These are phyloP conservation scores for Pelochelys cantorii DNA, from an alignment of 2,797 vertebrate genomes.

Conservation along the genomic window DNA sequence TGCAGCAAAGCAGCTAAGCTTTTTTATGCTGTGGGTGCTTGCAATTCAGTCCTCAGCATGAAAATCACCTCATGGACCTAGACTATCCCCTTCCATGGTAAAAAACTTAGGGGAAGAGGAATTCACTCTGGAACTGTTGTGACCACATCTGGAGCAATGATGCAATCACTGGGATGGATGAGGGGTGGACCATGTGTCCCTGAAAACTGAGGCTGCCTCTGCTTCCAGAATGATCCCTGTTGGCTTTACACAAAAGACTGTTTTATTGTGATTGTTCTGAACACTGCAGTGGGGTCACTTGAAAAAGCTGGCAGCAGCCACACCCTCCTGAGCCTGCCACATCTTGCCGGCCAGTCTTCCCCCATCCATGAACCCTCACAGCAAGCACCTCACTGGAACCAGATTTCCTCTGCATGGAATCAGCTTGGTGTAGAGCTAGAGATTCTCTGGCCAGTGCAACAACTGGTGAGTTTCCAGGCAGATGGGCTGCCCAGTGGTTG, in stretches of 20 bases:
- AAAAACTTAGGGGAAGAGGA: not conserved
- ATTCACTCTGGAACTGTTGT: not conserved
- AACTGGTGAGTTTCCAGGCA: not conserved
- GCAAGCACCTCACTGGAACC: not conserved
- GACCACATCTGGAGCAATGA: not conserved
- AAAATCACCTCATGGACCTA: not conserved
- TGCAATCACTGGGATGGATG: not conserved
- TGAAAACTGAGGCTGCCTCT: fast-evolving
- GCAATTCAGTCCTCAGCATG: not conserved
- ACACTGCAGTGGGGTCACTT: not conserved
- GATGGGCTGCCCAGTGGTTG: not conserved
- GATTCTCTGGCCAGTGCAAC: not conserved
- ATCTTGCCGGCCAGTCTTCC: not conserved
- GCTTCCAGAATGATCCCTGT: not conserved
- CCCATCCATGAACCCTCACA: not conserved
- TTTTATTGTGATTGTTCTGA: not conserved
- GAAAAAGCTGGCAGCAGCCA: not conserved
- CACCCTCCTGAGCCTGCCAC: not conserved
- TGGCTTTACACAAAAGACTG: not conserved
- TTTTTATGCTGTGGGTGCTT: fast-evolving
- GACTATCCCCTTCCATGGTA: not conserved
- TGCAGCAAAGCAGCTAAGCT: not conserved
- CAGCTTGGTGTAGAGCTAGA: not conserved
- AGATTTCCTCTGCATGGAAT: not conserved
- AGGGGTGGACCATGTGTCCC: not conserved